Evolutionary conservation across 2,888 invertebrate species (phyloP).

Genomic region (Parochlus steinenii): DNA sequence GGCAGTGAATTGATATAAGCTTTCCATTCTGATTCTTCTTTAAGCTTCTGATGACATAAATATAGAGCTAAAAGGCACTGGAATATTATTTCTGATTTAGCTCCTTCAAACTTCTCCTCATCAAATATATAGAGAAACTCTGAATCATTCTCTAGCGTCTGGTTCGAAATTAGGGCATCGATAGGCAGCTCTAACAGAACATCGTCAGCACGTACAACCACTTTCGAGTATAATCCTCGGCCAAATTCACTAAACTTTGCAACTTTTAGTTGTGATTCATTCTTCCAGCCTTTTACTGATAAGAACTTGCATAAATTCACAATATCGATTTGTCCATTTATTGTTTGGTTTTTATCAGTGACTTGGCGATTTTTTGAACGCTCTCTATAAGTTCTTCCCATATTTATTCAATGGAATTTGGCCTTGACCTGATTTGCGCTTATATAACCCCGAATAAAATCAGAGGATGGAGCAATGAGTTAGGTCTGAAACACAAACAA

Average conservation of each 20-base stretch:
- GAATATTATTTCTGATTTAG: constrained; percentile 33
- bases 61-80: constrained; percentile 61
- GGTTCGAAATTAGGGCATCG: constrained; percentile 39
- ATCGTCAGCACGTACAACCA: constrained; percentile 36
- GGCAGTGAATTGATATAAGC: constrained; percentile 57
- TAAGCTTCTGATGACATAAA: constrained; percentile 47
- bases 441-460: too few species aligned
- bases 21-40: constrained; percentile 39
- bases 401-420: too few species aligned
- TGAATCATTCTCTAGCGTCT: constrained; percentile 37
- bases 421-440: too few species aligned
- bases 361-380: too few species aligned
- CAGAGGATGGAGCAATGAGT: too few species aligned
- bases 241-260: constrained; percentile 48
- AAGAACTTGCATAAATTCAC: constrained; percentile 10
- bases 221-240: constrained; percentile 52
- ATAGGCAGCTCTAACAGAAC: constrained; percentile 43
- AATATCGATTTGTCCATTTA: too few species aligned
- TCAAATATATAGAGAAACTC: constrained; percentile 34
- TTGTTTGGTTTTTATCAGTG: too few species aligned
- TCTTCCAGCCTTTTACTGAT: constrained; percentile 34
- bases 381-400: too few species aligned
- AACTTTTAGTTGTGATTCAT: constrained; percentile 38
- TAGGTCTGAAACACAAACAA: too few species aligned
- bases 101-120: constrained; percentile 21